Conservation (phyloP, 2,113 vertebrate species). For the Trematomus loennbergii region DNA sequence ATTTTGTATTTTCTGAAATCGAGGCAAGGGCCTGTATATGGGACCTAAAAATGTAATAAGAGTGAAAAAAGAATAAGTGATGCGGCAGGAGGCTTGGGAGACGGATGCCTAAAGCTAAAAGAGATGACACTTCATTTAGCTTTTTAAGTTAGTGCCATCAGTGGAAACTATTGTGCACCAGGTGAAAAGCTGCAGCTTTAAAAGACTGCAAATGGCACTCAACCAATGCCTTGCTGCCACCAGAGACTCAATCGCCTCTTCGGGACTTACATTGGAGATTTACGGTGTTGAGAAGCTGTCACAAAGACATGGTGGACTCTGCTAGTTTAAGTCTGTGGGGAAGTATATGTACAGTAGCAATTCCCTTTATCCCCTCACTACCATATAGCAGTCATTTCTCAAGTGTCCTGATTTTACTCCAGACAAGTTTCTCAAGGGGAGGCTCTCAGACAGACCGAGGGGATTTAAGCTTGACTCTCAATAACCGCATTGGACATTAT, state of each 20-base stretch:
- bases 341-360: conserved; percentile 39
- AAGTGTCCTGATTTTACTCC: conserved; percentile 49
- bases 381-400: conserved; percentile 47
- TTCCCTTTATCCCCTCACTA: conserved; percentile 45
- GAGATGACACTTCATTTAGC: background rate
- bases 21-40: background rate
- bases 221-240: background rate
- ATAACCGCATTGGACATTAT: conserved; percentile 23
- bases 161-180: conserved; percentile 1
- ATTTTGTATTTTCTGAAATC: conserved; percentile 12
- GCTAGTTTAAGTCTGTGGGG: conserved; percentile 41
- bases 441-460: conserved; percentile 21
- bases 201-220: conserved; percentile 9
- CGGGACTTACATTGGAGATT: conserved; percentile 34
- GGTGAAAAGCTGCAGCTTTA: conserved; percentile 10
- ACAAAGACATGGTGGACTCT: background rate
- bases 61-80: background rate
- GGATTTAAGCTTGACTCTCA: conserved; percentile 50
- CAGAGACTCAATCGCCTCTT: background rate
- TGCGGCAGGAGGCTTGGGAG: background rate
- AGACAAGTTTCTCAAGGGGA: conserved; percentile 46
- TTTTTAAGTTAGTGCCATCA: conserved; percentile 11
- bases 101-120: conserved; percentile 13
- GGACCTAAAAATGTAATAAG: background rate
- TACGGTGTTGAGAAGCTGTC: conserved; percentile 30